Conservation (phyloP, 2,113 vertebrate species). For the Cranoglanis bouderius region DNA sequence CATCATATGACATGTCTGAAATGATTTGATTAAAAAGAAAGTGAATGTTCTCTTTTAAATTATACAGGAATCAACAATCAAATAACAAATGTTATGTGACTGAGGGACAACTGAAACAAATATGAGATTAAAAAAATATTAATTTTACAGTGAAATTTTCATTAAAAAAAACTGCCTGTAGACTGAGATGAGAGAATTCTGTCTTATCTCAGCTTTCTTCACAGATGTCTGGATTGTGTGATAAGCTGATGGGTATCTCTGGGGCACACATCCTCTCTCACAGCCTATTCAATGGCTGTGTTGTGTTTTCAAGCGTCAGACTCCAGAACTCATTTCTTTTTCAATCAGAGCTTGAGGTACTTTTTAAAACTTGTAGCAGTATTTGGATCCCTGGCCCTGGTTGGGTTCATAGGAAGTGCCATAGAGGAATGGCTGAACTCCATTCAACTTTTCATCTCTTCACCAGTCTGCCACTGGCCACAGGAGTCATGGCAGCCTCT, state of each 20-base stretch:
- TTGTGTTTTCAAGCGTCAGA: slow-evolving; percentile 18
- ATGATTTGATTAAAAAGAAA: slow-evolving; percentile 10
- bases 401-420: background rate
- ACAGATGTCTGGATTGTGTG: slow-evolving; percentile 28
- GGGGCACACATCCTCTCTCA: slow-evolving; percentile 16
- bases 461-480: background rate
- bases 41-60: background rate
- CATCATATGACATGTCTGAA: background rate
- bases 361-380: background rate
- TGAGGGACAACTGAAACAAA: background rate
- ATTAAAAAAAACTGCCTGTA: background rate
- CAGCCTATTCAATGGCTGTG: slow-evolving; percentile 9
- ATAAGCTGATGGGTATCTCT: slow-evolving; percentile 45
- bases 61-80: background rate
- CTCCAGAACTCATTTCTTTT: slow-evolving; percentile 24
- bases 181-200: slow-evolving; percentile 31
- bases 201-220: slow-evolving; percentile 34
- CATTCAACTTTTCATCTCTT: background rate
- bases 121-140: background rate
- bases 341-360: background rate
- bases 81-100: background rate
- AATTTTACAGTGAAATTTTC: background rate
- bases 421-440: slow-evolving; percentile 4
- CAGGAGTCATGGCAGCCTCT: background rate
- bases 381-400: background rate